These are phyloP conservation scores for Aurelia aurita DNA, from an alignment of 30 jellyfish, hydroid and myxozoan species.

Conservation along the genomic window DNA sequence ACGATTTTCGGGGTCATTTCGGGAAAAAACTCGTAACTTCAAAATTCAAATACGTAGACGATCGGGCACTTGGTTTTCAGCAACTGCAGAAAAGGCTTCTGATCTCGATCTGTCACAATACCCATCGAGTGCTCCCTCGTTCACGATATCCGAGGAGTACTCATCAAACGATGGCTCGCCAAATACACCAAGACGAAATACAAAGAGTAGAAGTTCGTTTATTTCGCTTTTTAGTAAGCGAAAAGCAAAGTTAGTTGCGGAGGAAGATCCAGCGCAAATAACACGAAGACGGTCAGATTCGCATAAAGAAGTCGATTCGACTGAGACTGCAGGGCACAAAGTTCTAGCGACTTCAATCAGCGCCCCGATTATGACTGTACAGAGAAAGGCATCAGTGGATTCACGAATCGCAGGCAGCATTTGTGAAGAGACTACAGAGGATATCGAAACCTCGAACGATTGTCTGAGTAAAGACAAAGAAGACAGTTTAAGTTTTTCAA, in stretches of 20 bases:
- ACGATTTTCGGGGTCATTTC: slow-evolving; percentile 72
- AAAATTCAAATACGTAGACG: slow-evolving; percentile 69
- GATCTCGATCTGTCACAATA: slow-evolving; percentile 18
- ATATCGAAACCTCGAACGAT: background rate
- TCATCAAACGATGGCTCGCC: slow-evolving; percentile 29
- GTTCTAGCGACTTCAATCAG: slow-evolving; percentile 33
- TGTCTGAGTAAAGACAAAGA: background rate
- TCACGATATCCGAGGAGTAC: slow-evolving; percentile 12
- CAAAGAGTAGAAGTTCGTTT: slow-evolving; percentile 47
- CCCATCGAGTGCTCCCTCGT: slow-evolving; percentile 27
- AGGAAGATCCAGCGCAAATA: slow-evolving; percentile 33
- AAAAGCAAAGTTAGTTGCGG: slow-evolving; percentile 26
- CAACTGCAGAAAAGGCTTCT: slow-evolving; percentile 43
- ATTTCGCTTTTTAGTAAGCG: slow-evolving; percentile 56
- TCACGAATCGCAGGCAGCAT: slow-evolving; percentile 33
- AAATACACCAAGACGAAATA: slow-evolving; percentile 11
- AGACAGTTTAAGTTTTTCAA: background rate
- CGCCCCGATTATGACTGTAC: slow-evolving; percentile 40
- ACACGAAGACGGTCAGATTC: slow-evolving; percentile 60
- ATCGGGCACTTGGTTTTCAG: slow-evolving; percentile 72
- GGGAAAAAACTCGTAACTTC: slow-evolving; percentile 61
- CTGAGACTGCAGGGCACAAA: slow-evolving; percentile 11
- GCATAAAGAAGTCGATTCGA: slow-evolving; percentile 3
- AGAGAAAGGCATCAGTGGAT: slow-evolving; percentile 44
- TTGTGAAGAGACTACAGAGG: slow-evolving; percentile 48